Base-by-base conservation (phyloP, 2,888 invertebrate genomes). In the Augochlorella aurata region DNA sequence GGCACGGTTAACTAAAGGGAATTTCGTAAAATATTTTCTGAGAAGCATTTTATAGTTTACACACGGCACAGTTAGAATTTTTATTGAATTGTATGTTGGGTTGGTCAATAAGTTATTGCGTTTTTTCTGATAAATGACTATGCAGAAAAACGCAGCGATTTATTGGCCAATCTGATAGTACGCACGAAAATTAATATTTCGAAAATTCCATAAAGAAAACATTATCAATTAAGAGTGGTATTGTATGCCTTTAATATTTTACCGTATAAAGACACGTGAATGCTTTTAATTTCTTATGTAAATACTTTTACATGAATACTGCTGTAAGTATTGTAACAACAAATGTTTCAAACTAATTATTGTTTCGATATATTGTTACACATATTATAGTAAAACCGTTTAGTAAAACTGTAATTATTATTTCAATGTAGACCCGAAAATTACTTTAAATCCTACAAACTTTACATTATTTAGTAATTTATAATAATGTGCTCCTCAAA, bases 251-350 rank as follows among this genome's bases (percentile, higher is more conserved):
- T 21, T 47, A 66, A n/a, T 66, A 21, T 47, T 47, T 65, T 1
- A 18, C 38, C 18, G 38, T 63, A 63, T 38, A 18, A 63, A 63
- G 63, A 63, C 63, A 63, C 29, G 4, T 63, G 29, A 38, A 63
- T 63, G 63, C 63, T 29, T 38, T 63, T 63, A 63, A 63, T 63
- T 38, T 63, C 38, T 18, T 63, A 63, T 18, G 18, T 10, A 63
- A 38, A 29, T 63, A 18, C 58, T 58, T 24, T 58, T 58, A 58
- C 24, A 58, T 24, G 21, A 58, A 61, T 61, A 29, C 16, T 29
- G 18, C 18, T 29, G 14, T 29, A 29, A 18, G 9, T 38, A 63
- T 29, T 18, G 63, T 63, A 18, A 38, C 38, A 63, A 38, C 18
- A 63, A 38, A 18, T 63, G 38, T 63, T 16, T 18, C 18, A 38